Evolutionary conservation across 2,113 vertebrate species (phyloP), one percentile per base, ranked within the genome.

Genomic region (Neoarius graeffei): DNA sequence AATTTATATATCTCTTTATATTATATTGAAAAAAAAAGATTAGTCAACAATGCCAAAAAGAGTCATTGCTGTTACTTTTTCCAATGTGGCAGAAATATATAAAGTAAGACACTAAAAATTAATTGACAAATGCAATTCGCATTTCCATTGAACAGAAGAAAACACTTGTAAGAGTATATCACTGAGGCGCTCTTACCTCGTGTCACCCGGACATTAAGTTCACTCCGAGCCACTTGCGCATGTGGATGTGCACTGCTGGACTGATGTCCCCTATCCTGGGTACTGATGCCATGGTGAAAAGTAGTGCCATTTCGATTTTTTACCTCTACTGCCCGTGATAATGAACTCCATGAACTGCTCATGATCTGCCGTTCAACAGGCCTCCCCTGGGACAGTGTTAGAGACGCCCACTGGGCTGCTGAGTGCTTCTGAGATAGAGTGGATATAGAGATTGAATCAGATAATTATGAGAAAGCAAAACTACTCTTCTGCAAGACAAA

Each of bases 171-270:
- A 62, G 52, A 6, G 4, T 50, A 77, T 57, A 25, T 54, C 77
- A 57, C 6, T n/a, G 50, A 30, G 27, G 9, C 57, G 74, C 5
- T 30, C 92, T 79, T 90, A 96, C 95, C 95, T 94, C 95, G 92
- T 86, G 95, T 95, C 83, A 96, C 92, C 62, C 95, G 95, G 87
- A 96, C 95, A 64, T 96, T 96, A 6, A 96, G 95, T 92, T 96
- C 95, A 23, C 95, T 96, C 77, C 94, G 94, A 1, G 95, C 95
- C 90, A 96, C 95, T 91, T 95, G 95, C 6, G 93, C 91, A 85
- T 95, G 95, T 62, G 93, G 90, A 1, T 90, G 88, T 79, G 94
- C 90, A 64, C 83, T 66, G 85, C 79, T 87, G 62, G 88, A 14
- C 67, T 92, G 92, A 52, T 89, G 92, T 2, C 90, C 85, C 30